Evolutionary conservation across 2,797 vertebrate species (phyloP), one percentile per base, ranked within the genome.

Genomic region (Macropodus opercularis): DNA sequence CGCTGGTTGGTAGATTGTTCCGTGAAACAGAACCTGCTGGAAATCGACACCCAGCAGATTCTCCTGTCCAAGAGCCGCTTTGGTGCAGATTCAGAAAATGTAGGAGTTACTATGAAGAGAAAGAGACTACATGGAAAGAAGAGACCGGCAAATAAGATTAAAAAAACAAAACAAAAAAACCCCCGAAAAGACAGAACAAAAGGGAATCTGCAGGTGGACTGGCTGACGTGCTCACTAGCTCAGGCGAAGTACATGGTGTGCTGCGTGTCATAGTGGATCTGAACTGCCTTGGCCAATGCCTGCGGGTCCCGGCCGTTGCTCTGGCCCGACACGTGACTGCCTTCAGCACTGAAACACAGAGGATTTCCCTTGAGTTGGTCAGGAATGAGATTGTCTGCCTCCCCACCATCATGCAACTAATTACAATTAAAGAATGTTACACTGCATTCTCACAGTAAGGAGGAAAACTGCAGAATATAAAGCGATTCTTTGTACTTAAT

Each of bases 211-310:
- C 49, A 51, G 82, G 84, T 70, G 87, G 89, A 86, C 77, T 75
- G 76, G 79, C 67, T 68, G 80, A 81, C 71, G 77, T 77, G 79
- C 69, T 80, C n/a, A 52, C 51, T 26, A 41, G 80, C 84, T 98
- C 94, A 99, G 90, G 98, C 97, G 71, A 99, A 99, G 92, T 99
- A 99, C 98, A 99, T 99, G 27, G 98, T 99, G 85, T 98, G 97
- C 90, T 98, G 97, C 65, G 98, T 98, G 66, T 99, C 98, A 8
- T 99, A 98, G 92, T 99, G 98, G 91, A 99, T 98, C 92, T 99
- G 98, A 56, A 99, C 98, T 0, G 98, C 98, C 90, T 99, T 99
- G 53, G 98, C 98, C 89, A 99, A 89, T 3, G 98, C 97, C 87
- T 94, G 97, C 22, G 98, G 98, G 72, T 99, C 98, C 24, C 98